Conservation (phyloP, 2,797 vertebrate genomes). For the Spheniscus humboldti region DNA sequence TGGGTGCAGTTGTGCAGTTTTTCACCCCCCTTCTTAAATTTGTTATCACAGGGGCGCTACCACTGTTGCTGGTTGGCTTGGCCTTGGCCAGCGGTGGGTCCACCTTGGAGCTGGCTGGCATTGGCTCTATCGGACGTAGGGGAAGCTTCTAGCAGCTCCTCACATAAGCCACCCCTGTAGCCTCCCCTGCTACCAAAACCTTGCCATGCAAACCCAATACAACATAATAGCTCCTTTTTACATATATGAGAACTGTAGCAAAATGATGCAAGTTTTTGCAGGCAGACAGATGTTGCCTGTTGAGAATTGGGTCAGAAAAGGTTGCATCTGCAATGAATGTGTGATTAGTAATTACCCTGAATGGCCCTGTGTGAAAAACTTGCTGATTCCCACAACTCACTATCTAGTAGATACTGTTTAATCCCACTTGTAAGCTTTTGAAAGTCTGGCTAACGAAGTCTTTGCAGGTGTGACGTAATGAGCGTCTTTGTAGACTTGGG, state of each 20-base stretch:
- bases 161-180: no score
- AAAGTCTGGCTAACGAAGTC: background rate
- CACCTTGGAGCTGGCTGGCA: no score
- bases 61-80: no score
- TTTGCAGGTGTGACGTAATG: background rate
- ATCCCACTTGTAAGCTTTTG: background rate
- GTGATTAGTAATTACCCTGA: conserved; percentile 40
- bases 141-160: no score
- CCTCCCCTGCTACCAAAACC: no score
- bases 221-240: background rate
- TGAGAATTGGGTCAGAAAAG: conserved; percentile 39
- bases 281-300: conserved; percentile 34
- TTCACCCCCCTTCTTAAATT: no score
- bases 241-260: background rate
- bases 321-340: conserved; percentile 23
- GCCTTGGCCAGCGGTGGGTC: no score
- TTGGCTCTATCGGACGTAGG: no score
- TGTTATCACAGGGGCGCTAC: no score
- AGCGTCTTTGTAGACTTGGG: background rate
- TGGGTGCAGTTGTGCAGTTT: no score
- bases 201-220: no score
- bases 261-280: background rate
- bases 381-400: background rate
- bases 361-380: background rate
- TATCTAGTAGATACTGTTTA: background rate